These are phyloP conservation scores for Graptemys geographica DNA, from an alignment of 2,797 vertebrate species.

Conservation along the genomic window DNA sequence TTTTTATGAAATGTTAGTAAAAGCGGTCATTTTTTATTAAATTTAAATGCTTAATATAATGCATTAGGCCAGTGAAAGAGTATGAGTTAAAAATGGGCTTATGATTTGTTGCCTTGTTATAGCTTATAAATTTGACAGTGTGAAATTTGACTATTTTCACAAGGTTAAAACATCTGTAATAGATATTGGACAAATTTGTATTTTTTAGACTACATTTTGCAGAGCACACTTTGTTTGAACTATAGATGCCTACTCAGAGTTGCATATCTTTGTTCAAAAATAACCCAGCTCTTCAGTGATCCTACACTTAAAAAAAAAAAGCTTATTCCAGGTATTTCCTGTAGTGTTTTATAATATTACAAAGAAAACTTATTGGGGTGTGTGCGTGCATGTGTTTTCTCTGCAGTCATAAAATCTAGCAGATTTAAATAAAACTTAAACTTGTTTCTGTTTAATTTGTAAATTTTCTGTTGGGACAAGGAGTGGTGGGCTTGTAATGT, in stretches of 20 bases:
- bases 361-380: neutral
- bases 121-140: neutral
- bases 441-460: neutral
- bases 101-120: neutral
- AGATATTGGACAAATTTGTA: neutral
- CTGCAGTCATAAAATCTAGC: neutral
- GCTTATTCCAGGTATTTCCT: neutral
- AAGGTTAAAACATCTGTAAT: neutral
- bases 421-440: constrained; percentile 28
- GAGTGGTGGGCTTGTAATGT: neutral
- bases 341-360: neutral
- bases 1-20: neutral
- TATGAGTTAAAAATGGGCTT: neutral
- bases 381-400: neutral
- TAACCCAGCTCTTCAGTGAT: neutral
- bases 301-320: neutral
- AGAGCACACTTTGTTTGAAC: neutral
- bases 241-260: neutral
- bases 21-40: neutral
- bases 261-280: neutral
- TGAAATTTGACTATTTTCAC: neutral
- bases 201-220: neutral
- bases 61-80: neutral
- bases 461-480: neutral
- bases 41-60: neutral